Conservation (phyloP, 2,888 invertebrate genomes). For the Teinopalpus imperialis region DNA sequence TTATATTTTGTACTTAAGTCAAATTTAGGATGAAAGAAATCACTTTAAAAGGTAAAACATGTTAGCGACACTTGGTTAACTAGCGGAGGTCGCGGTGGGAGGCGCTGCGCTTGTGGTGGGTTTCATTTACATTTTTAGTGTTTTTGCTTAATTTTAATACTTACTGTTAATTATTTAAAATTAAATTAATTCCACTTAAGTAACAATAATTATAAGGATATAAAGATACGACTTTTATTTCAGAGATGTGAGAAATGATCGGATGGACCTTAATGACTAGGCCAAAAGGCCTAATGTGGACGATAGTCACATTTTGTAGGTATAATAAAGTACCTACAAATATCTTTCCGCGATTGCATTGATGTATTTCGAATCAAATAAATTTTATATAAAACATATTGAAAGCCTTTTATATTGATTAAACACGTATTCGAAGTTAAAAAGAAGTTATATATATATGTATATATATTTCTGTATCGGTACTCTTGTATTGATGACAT, state of each 20-base stretch:
- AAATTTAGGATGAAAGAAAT: background rate
- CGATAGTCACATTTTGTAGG: conserved; percentile 9
- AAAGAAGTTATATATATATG: no score
- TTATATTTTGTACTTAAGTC: conserved; percentile 4
- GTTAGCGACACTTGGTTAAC: background rate
- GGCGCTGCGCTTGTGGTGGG: background rate
- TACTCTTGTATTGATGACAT: no score
- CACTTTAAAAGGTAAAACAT: background rate
- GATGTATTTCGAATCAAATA: no score
- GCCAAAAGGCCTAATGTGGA: conserved; percentile 11
- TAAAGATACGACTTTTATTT: background rate
- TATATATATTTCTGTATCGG: no score
- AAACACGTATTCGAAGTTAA: no score
- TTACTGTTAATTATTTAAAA: no score
- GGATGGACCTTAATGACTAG: conserved; percentile 14
- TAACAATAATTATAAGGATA: no score
- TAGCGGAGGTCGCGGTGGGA: background rate
- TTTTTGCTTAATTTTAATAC: background rate
- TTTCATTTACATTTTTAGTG: background rate
- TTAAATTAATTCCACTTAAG: no score
- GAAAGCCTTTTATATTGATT: no score
- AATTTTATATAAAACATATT: no score
- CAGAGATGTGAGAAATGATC: background rate
- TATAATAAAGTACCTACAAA: conserved; percentile 18
- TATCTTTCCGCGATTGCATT: background rate